Evolutionary conservation across 2,797 vertebrate genomes (phyloP), one percentile per base, ranked within the genome.

Genomic region (Cephalopachus bancanus): DNA sequence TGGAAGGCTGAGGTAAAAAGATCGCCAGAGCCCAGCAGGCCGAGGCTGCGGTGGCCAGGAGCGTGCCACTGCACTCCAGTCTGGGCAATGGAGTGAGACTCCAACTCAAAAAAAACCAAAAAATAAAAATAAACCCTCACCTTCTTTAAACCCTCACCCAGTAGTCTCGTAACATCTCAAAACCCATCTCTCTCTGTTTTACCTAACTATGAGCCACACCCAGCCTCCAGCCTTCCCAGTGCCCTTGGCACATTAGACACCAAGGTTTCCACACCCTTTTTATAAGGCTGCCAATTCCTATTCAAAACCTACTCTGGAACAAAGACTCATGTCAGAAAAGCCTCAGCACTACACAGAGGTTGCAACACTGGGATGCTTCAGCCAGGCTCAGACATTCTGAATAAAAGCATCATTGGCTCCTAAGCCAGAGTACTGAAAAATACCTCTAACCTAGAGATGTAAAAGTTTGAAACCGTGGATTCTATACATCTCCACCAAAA

Each of bases 351-450:
- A 93, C 55, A 95, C 12, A 95, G 49, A 90, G 19, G n/a, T n/a
- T 16, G 44, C 97, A 92, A 97, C 98, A 97, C 62, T 64, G 10
- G 15, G 72, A 96, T 93, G 96, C 84, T 94, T 98, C 98, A 97
- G 96, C 95, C 91, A 97, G 92, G 92, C 97, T 97, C 80, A 97
- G 97, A 97, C 83, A 88, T 76, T 79, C 17, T 7, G 74, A 55
- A 78, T 96, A 84, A 64, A 97, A 71, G 96, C 78, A 88, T 89
- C 83, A 83, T 20, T 6, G 26, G 95, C 94, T 98, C 75, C 57
- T 97, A 93, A 86, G 51, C 53, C 95, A 94, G 83, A 96, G 55
- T 89, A 96, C n/a, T 88, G 22, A 37, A 91, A 93, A 94, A 92
- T 49, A 65, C 24, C 60, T 92, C 65, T 93, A 65, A 76, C 10